phyloP scores from a whole-genome alignment of 2,797 vertebrate genomes.

The Notoglanidium macrostoma region DNA sequence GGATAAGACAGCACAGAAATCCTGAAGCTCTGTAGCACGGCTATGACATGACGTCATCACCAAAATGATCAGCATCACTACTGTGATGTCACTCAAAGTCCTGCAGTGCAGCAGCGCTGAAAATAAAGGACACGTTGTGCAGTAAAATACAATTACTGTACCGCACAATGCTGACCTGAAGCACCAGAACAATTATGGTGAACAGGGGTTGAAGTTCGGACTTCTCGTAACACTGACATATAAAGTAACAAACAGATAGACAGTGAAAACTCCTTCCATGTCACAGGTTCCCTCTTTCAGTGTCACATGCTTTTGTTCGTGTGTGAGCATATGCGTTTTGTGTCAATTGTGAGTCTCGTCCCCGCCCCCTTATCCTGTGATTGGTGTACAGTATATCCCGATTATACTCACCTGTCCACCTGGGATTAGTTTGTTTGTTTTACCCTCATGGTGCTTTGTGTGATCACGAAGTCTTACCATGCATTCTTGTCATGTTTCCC shows the following conservation, averaged over 20 bases:
- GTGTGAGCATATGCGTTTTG: neutral
- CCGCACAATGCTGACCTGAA: neutral
- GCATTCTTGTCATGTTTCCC: neutral
- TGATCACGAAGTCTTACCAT: neutral
- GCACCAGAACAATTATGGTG: neutral
- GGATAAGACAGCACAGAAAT: neutral
- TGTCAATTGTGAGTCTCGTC: slow-evolving; percentile 46
- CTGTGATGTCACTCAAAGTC: neutral
- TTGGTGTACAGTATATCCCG: neutral
- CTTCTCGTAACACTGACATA: neutral
- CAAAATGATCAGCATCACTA: neutral
- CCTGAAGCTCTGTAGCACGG: neutral
- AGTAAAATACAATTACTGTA: neutral
- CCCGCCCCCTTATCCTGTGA: neutral
- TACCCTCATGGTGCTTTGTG: neutral
- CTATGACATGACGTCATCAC: neutral
- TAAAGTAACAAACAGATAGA: neutral
- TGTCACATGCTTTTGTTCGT: neutral
- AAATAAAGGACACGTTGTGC: neutral
- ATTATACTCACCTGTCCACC: neutral
- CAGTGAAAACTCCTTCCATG: neutral
- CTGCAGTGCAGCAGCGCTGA: neutral
- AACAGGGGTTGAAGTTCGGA: neutral
- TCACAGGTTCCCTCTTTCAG: neutral
- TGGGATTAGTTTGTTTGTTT: neutral